Evolutionary conservation across 2,888 invertebrate genomes (phyloP), one percentile per base, ranked within the genome.

Genomic region (Meandrusa payeni): DNA sequence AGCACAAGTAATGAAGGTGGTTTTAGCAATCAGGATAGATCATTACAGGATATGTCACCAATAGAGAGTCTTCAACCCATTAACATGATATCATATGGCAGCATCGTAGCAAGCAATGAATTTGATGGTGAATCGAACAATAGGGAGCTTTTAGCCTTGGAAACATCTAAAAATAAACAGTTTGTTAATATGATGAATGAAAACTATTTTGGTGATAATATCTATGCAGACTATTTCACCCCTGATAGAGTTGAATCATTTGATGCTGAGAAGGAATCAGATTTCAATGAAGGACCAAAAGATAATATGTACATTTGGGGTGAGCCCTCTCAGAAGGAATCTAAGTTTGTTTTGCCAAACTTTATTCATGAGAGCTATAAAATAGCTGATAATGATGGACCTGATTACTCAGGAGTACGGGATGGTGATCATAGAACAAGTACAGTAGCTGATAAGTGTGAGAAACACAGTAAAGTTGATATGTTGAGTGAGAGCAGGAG

Each of bases 301-400:
- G 77, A 79, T 9, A 63, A 62, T 5, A 64, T 74, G 55, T 75
- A 78, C 36, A 68, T 85, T 42, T 85, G 85, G 85, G 83, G 83
- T 9, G 85, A 81, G 51, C 59, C 80, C 2, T 80, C 85, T 0
- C 76, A 77, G 39, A 85, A 82, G 41, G 82, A 76, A 27, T 70
- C 62, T 22, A 82, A 88, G 50, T 88, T 86, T 55, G 79, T 86
- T 2, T 51, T 88, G 46, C 81, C 85, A 2, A 87, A 77, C 53
- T 88, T 88, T 51, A 79, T 88, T 36, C 83, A 88, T 36, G 85
- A 86, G 49, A 81, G 78, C 54, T 88, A 86, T 43, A 87, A 83
- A 64, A 73, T 85, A 49, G 76, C 78, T 13, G 83, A 83, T 23
- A 77, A 69, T 54, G 67, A 50, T 47, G 72, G 70, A 19, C 62